These are phyloP conservation scores for Fundulus diaphanus DNA, from an alignment of 2,797 vertebrate species.

Conservation along the genomic window DNA sequence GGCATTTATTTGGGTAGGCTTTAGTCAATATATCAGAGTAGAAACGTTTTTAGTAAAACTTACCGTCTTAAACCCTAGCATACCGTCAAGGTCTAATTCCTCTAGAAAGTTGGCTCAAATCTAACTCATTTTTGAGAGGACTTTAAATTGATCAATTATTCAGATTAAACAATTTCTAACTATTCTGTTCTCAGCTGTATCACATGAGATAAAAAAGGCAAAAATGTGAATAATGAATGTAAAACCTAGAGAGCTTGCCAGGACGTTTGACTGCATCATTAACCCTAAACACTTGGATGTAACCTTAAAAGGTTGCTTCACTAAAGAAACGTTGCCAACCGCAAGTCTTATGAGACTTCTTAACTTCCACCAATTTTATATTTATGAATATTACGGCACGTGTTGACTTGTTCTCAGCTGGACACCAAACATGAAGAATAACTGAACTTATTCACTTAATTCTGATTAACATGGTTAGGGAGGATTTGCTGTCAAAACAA, in stretches of 20 bases:
- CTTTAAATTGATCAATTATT: not conserved
- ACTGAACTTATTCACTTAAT: not conserved
- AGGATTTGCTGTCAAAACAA: not conserved
- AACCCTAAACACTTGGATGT: not conserved
- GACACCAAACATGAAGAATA: not conserved
- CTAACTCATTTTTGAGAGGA: not conserved
- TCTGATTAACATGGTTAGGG: not conserved
- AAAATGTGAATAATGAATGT: no score
- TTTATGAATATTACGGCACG: not conserved
- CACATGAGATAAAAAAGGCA: not conserved
- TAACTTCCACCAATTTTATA: not conserved
- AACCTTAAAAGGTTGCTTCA: not conserved
- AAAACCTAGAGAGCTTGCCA: not conserved
- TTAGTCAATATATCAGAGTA: not conserved
- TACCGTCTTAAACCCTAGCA: not conserved
- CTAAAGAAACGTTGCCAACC: not conserved
- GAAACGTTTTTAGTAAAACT: not conserved
- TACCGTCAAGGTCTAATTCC: not conserved
- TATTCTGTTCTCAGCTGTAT: not conserved
- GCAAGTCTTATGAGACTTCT: not conserved
- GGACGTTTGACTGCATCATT: not conserved
- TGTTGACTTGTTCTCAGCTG: not conserved
- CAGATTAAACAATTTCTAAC: not conserved
- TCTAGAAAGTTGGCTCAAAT: not conserved
- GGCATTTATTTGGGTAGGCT: not conserved